These are phyloP conservation scores for Halichoeres trimaculatus DNA, from an alignment of 2,113 vertebrate species.

Conservation along the genomic window DNA sequence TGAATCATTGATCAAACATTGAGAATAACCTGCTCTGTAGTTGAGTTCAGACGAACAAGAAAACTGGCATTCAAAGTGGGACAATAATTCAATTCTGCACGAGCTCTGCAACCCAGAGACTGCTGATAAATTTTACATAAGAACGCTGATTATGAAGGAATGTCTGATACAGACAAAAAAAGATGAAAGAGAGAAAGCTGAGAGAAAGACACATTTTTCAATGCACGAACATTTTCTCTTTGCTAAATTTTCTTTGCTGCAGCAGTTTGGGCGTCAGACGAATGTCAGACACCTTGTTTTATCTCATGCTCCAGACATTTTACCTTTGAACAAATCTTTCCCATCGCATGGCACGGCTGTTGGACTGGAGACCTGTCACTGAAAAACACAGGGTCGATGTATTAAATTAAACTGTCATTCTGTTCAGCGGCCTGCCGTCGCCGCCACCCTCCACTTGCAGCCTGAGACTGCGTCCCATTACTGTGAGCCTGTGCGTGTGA, in stretches of 20 bases:
- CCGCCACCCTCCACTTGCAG: neutral
- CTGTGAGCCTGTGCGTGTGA: slow-evolving; percentile 37
- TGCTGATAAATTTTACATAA: slow-evolving; percentile 3
- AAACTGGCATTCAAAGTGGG: slow-evolving; percentile 1
- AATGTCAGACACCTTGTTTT: no score
- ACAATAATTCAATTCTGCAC: slow-evolving; percentile 14
- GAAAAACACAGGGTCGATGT: neutral
- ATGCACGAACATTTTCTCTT: no score
- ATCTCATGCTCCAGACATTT: neutral
- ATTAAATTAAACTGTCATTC: slow-evolving; percentile 27
- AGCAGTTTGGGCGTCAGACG: no score
- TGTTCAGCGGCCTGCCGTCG: neutral
- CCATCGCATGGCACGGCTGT: neutral
- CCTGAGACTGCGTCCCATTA: slow-evolving; percentile 24
- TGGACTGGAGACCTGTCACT: neutral
- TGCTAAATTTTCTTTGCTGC: no score
- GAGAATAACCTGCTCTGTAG: slow-evolving; percentile 1
- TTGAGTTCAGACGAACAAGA: neutral
- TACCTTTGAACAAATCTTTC: neutral
- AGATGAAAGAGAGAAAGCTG: neutral
- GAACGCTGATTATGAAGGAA: slow-evolving; percentile 7
- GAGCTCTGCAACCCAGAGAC: slow-evolving; percentile 1
- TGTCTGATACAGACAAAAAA: neutral
- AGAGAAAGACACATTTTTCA: no score
- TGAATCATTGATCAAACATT: slow-evolving; percentile 41